Evolutionary conservation across 2,888 invertebrate genomes (phyloP), one percentile per base, ranked within the genome.

Genomic region (Cryptocephalus moraei): DNA sequence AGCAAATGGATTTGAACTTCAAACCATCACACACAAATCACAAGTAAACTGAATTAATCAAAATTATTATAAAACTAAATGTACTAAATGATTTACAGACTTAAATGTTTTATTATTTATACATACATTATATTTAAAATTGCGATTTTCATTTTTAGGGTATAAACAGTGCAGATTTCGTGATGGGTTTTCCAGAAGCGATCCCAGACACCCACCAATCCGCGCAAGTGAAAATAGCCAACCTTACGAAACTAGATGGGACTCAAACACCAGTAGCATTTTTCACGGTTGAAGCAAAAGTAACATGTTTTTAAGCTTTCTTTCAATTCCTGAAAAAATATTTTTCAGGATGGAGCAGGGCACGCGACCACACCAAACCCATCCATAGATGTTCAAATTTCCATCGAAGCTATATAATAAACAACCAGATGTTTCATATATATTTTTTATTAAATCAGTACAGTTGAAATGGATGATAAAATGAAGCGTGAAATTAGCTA

Each of bases 321-420:
- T 9, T 36, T 43, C 8, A 14, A 43, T 33, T 9, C n/a, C n/a
- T n/a, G 8, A 33, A 33, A 11, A 31, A 12, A 32, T 32, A 34
- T 43, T 11, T 45, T 8, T 39, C 10, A 47, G 47, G 47, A 47
- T 43, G 43, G 47, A 8, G 47, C 47, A 13, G 43, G 43, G 14
- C 47, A 47, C 32, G 43, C 32, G 13, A 47, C 47, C 13, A 32
- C 38, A 22, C 47, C 47, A 11, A 13, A 47, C 10, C 11, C 46
- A 36, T 11, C n/a, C 4, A 6, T 36, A 2, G 12, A 11, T 11
- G 36, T 36, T 11, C n/a, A n/a, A 36, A 36, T 36, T 4, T 4
- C 36, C n/a, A 22, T 22, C 22, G 22, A 22, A 22, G 6, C 22
- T 6, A 4, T 22, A 22, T 22, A 22, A 22, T 22, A 22, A 22